These are phyloP conservation scores for Syrista parreyssii DNA, from an alignment of 2,888 invertebrate species.

Conservation along the genomic window DNA sequence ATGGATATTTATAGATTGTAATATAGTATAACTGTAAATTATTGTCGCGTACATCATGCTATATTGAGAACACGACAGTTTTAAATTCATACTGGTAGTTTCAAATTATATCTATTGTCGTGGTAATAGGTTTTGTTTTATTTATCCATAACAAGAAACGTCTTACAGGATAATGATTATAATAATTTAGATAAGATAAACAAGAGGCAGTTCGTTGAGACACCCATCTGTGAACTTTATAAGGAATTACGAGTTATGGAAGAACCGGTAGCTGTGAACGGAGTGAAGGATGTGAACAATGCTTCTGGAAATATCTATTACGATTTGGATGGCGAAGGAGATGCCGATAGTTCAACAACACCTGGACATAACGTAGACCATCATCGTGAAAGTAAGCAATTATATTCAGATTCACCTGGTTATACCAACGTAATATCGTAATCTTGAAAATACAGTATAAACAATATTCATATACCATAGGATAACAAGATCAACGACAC, in stretches of 20 bases:
- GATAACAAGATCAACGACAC: neutral
- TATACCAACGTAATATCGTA: neutral
- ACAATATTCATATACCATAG: neutral
- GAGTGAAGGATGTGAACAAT: conserved; percentile 44
- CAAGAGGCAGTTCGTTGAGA: neutral
- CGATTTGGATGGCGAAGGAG: conserved; percentile 55
- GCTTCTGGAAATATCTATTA: conserved; percentile 39
- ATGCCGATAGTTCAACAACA: conserved; percentile 60
- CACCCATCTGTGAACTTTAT: neutral
- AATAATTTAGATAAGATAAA: neutral
- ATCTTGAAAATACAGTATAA: neutral
- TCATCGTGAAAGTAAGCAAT: conserved; percentile 55
- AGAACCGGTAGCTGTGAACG: conserved; percentile 47
- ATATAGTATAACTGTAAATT: neutral
- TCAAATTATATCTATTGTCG: neutral
- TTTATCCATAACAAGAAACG: neutral
- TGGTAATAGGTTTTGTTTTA: neutral
- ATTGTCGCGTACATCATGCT: too few relatives aligned
- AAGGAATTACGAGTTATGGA: conserved; percentile 42
- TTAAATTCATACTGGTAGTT: neutral
- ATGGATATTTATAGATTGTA: neutral
- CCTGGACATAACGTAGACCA: conserved; percentile 48
- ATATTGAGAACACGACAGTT: too few relatives aligned
- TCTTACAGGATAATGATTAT: neutral
- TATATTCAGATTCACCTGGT: neutral